phyloP scores from a whole-genome alignment of 2,797 vertebrate genomes.

The Peromyscus melanophrys region DNA sequence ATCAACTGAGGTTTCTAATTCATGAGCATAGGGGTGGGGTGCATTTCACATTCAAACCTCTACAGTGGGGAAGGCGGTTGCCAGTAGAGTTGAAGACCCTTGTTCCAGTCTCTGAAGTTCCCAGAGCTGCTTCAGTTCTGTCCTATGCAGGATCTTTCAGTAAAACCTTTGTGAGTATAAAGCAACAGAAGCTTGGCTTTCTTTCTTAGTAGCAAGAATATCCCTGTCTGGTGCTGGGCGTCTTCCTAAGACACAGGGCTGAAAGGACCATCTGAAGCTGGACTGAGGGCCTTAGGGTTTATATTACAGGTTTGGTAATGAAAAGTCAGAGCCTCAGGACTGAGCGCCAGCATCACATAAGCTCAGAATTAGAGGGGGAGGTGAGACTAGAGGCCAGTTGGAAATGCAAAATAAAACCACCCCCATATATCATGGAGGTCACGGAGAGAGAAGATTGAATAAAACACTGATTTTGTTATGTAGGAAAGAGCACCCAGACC shows the following conservation, averaged over 20 bases:
- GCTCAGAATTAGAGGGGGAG: constrained; percentile 4
- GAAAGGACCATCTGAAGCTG: constrained; percentile 15
- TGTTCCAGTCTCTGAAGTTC: neutral
- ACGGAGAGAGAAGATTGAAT: constrained; percentile 72
- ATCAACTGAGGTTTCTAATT: neutral
- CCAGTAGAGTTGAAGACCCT: neutral
- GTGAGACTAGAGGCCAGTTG: neutral
- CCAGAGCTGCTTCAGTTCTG: neutral
- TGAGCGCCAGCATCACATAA: neutral
- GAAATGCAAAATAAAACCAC: constrained; percentile 72
- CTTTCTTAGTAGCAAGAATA: neutral
- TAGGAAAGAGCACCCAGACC: constrained; percentile 62
- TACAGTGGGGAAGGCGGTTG: neutral
- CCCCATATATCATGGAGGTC: constrained; percentile 68
- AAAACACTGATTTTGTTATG: constrained; percentile 71
- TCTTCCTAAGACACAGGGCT: neutral
- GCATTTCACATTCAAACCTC: neutral
- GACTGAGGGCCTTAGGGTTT: neutral
- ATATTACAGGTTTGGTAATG: neutral
- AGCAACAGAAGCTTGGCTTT: neutral
- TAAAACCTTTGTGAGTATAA: neutral
- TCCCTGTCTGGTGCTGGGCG: neutral
- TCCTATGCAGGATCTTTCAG: neutral
- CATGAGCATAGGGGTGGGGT: neutral
- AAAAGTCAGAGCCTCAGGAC: neutral